Conservation (phyloP, 2,113 vertebrate species). For the Plestiodon gilberti region DNA sequence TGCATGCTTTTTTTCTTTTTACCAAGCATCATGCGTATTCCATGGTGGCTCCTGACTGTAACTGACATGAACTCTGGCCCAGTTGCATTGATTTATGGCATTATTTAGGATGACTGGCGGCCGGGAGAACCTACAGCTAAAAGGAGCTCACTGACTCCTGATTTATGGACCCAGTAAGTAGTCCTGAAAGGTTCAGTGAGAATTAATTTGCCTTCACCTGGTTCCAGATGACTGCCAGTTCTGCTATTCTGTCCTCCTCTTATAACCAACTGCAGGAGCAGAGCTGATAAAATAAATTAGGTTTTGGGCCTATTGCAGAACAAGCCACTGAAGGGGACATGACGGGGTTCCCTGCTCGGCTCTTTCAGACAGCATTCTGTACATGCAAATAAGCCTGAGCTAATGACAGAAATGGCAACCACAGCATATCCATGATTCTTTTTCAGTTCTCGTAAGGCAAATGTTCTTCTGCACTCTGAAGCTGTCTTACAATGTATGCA, state of each 20-base stretch:
- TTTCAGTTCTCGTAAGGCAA: constrained; percentile 20
- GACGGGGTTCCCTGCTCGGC: background rate
- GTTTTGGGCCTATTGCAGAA: constrained; percentile 44
- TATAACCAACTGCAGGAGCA: constrained; percentile 49
- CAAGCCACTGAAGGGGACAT: constrained; percentile 37
- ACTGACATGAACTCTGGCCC: constrained; percentile 16
- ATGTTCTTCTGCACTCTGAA: constrained; percentile 19
- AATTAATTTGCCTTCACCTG: constrained; percentile 32
- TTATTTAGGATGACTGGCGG: constrained; percentile 35
- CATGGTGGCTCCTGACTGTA: background rate
- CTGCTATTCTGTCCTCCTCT: constrained; percentile 11
- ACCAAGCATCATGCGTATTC: background rate
- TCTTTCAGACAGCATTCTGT: constrained; percentile 24
- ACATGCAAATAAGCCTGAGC: constrained; percentile 35
- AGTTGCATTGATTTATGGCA: constrained; percentile 28
- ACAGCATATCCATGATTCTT: background rate
- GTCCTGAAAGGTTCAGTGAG: constrained; percentile 42
- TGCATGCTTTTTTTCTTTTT: background rate
- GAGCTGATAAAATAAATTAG: constrained; percentile 62
- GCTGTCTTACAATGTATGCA: background rate
- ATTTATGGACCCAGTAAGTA: constrained; percentile 45
- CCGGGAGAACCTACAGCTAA: constrained; percentile 36
- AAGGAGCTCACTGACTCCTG: constrained; percentile 44
- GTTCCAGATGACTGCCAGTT: constrained; percentile 50
- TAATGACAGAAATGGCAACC: constrained; percentile 37